A percentile compares a stretch with the other conserved stretches of the same genome.
Conservation (phyloP, 2,113 vertebrate species). For the Phrynosoma platyrhinos region DNA sequence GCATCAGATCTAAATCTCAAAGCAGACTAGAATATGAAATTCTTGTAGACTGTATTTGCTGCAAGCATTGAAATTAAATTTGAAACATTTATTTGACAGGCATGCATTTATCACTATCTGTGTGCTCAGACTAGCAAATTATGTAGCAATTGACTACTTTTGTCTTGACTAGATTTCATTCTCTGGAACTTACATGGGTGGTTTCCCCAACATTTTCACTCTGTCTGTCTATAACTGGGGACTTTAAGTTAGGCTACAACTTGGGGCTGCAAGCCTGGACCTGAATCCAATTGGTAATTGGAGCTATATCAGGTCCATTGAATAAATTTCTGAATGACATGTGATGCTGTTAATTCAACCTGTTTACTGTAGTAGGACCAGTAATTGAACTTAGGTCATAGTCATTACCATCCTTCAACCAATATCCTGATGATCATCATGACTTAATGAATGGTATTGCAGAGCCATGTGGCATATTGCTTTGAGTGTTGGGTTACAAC, state of each 20-base stretch:
- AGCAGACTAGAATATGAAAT: neutral
- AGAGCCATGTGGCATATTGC: too few species aligned
- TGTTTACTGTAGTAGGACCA: too few species aligned
- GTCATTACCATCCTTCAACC: neutral
- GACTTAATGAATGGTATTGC: neutral
- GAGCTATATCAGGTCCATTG: too few species aligned
- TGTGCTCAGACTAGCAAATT: neutral
- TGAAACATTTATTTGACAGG: constrained; percentile 11
- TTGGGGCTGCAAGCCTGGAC: too few species aligned
- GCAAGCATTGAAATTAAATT: constrained; percentile 37
- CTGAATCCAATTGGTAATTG: too few species aligned
- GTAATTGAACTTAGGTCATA: too few species aligned
- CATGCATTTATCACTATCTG: constrained; percentile 17
- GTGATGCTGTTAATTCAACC: too few species aligned
- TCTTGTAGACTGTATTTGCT: constrained; percentile 37
- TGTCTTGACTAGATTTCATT: neutral
- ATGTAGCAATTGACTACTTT: neutral
- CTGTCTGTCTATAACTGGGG: neutral
- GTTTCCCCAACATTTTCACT: neutral
- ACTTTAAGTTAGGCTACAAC: too few species aligned
- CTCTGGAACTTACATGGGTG: neutral
- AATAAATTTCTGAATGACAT: too few species aligned
- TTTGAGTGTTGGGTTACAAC: too few species aligned
- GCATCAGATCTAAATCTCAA: constrained; percentile 14
- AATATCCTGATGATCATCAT: neutral